Conservation (phyloP, 2,888 invertebrate species). For the Zaprionus obscuricornis region DNA sequence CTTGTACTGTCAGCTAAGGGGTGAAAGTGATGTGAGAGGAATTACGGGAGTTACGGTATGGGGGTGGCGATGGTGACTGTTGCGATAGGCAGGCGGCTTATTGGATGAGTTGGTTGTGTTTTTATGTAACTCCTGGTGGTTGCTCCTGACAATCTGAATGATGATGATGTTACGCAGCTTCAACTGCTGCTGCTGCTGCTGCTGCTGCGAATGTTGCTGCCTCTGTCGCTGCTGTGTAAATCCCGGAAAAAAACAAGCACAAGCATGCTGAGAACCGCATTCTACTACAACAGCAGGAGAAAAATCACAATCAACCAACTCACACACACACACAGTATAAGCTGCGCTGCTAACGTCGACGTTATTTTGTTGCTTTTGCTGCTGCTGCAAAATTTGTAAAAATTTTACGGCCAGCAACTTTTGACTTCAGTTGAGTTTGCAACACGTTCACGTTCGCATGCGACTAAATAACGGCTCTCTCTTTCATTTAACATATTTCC, state of each 20-base stretch:
- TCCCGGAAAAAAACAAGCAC: constrained; percentile 45
- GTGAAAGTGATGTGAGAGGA: no score
- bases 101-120: constrained; percentile 47
- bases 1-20: background rate
- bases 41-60: no score
- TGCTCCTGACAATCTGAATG: constrained; percentile 64
- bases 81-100: no score
- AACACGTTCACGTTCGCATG: constrained; percentile 67
- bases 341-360: constrained; percentile 50
- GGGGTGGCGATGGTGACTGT: constrained; percentile 28
- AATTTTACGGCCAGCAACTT: constrained; percentile 67
- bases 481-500: no score
- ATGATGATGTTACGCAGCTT: constrained; percentile 58
- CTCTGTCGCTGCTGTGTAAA: constrained; percentile 36
- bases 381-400: constrained; percentile 68
- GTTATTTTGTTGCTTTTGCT: constrained; percentile 23
- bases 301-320: constrained; percentile 66
- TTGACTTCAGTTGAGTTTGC: constrained; percentile 73
- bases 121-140: constrained; percentile 75
- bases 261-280: constrained; percentile 39
- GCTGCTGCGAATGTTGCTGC: constrained; percentile 18
- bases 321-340: constrained; percentile 23
- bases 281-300: constrained; percentile 49
- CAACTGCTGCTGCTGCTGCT: constrained; percentile 12
- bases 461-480: constrained; percentile 20